Percentiles rank a stretch among this genome's conserved stretches.
Evolutionary conservation across 2,113 vertebrate species (phyloP).

Genomic region (Rhinichthys klamathensis): DNA sequence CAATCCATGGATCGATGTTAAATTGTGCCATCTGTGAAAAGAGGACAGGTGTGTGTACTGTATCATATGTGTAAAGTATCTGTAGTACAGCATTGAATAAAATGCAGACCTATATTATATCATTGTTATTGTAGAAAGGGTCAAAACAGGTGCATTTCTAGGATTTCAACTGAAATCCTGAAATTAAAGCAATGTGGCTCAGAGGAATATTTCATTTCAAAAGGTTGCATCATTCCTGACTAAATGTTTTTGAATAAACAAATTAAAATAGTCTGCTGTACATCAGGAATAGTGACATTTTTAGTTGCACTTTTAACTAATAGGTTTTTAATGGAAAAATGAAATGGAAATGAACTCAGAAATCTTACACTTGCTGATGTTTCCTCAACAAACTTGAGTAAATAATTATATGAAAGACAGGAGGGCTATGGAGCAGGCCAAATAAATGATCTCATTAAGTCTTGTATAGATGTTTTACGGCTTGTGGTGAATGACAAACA

Average conservation of each 20-base stretch:
- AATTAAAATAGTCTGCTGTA: not conserved
- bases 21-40: slow-evolving; percentile 88
- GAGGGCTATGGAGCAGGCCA: not conserved
- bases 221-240: not conserved
- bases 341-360: too few species aligned
- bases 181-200: not conserved
- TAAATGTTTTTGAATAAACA: not conserved
- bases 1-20: slow-evolving; percentile 79
- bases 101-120: not conserved
- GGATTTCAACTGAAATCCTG: not conserved
- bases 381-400: too few species aligned
- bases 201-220: not conserved
- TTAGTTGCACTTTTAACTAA: too few species aligned
- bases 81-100: not conserved
- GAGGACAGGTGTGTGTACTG: not conserved
- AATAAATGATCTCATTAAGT: not conserved
- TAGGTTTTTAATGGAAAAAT: too few species aligned
- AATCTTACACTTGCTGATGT: too few species aligned
- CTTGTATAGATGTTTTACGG: not conserved
- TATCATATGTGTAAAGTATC: not conserved
- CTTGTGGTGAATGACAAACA: not conserved
- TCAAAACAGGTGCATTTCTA: not conserved
- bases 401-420: too few species aligned
- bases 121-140: not conserved
- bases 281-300: too few species aligned